Base-by-base conservation (phyloP, 1,140 invertebrate species). In the Tachypleus tridentatus region DNA sequence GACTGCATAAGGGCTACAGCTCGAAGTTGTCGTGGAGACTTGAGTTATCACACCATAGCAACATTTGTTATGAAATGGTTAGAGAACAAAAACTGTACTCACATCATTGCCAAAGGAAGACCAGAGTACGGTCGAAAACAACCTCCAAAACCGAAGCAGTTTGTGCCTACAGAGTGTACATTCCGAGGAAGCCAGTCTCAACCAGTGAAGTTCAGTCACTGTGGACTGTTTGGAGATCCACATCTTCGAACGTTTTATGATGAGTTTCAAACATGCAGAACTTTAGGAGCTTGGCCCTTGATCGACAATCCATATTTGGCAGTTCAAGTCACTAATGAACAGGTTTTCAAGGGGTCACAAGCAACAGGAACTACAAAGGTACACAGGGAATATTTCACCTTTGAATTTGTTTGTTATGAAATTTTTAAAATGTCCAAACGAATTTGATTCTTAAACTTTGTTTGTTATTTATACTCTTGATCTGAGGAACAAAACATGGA, bases 161-260 rank as follows among this genome's bases (percentile, higher is more conserved):
- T 29, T 29, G 29, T 29, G 29, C 29, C 29, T 29, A 29, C 29
- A 2, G 29, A 29, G 29, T 29, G 29, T 29, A 29, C 29, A 29
- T 29, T 29, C 29, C 29, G 29, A 29, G 29, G 29, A 29, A 29
- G 29, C 2, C 29, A 29, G 29, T 54, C 53, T 54, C 7, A n/a
- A 1, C 7, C 53, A 8, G 7, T 71, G 4, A 65, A 71, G 5
- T 74, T 73, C 59, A 74, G 71, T 63, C 77, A 80, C 67, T 84
- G 83, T 73, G 78, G 77, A 11, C 72, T 84, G 53, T 84, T 83
- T 70, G 83, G 83, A 3, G 83, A 84, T 73, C 83, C 83, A 4
- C 83, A 85, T 69, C 70, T 85, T 10, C 74, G 79, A 70, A 84
- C 81, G 8, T 85, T 84, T 72, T 68, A 73, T 63, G 75, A 77